Evolutionary conservation across 2,113 vertebrate species (phyloP), one percentile per base, ranked within the genome.

Genomic region (Alethe castanea): DNA sequence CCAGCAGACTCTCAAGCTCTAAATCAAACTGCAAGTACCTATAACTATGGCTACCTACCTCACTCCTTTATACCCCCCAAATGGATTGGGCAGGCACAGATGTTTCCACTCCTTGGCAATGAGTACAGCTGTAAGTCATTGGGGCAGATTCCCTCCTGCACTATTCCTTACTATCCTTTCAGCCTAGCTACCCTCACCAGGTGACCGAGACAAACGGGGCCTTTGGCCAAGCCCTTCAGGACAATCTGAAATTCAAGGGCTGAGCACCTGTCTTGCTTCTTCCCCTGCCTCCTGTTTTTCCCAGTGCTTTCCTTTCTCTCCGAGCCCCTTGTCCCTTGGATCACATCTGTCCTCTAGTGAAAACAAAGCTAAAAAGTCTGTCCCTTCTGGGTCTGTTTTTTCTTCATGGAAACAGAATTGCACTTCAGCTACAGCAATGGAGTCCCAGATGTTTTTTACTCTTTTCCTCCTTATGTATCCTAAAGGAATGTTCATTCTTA

Each of bases 191-290:
- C 23, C 47, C 47, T 24, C 47, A 48, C 47, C 0, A 36, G 16
- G 19, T 6, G 33, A 33, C 45, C 0, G 0, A 31, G 45, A 33
- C 24, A 23, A 61, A 61, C 0, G 1, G 2, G 6, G 5, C 3
- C 67, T 67, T 81, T 18, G 45, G 64, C 31, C 38, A 33, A 23
- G 3, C 38, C 31, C 29, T 40, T 61, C 62, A 24, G 48, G 14
- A 67, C 35, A 50, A 33, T 13, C 15, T 47, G 12, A 57, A 38
- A 36, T 40, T 9, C 22, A 28, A 71, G n/a, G 48, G n/a, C 45
- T 65, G 15, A 45, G 16, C 20, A 40, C 38, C 57, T 40, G 24
- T 17, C 19, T 54, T 59, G 8, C 38, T 62, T 77, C 35, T 80
- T 87, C 20, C 24, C 9, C 17, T 5, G 0, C 6, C 18, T 53